Evolutionary conservation across 2,113 vertebrate species (phyloP), one percentile per base, ranked within the genome.

Genomic region (Brachyistius frenatus): DNA sequence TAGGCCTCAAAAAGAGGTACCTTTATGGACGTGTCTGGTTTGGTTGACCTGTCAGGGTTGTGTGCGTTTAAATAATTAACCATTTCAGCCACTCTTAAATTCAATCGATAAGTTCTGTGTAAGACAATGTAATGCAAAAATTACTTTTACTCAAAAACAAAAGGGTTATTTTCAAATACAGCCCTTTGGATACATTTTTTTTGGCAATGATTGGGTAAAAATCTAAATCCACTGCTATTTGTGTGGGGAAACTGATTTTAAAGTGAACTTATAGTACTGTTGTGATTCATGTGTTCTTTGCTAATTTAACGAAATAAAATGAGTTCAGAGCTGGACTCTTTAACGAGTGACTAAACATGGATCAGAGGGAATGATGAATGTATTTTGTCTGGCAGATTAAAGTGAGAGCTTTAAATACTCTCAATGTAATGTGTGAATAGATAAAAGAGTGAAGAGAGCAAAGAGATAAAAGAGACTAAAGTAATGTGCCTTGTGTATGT

Each of bases 381-480:
- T 13, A 36, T 66, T 65, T 23, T 49, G 9, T 78, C 44, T 52
- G 55, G 37, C 30, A 81, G 71, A 60, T 70, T 67, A 74, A 80
- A 80, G 50, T 39, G 33, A 39, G 36, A n/a, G 10, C n/a, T 58
- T 64, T 72, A 11, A 74, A 75, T 37, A n/a, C n/a, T 6, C 10
- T 15, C 4, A 15, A 5, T 50, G 41, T 55, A 73, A 72, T 66
- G 31, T 70, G 31, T 70, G 71, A 66, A 41, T 9, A 16, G 32
- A 71, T 57, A 62, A 63, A 66, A 11, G 7, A 62, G 23, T 23
- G 23, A 23, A 23, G 23, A 23, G 23, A 23, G 23, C 23, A 10
- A 69, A 53, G 37, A 15, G 16, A 74, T 80, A 3, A 71, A 9
- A 13, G 7, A 49, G 52, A 49, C 39, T 30, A 6, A 11, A 61